These are phyloP conservation scores for Trachelus stipa DNA, from an alignment of 2,888 invertebrate species.

Conservation along the genomic window DNA sequence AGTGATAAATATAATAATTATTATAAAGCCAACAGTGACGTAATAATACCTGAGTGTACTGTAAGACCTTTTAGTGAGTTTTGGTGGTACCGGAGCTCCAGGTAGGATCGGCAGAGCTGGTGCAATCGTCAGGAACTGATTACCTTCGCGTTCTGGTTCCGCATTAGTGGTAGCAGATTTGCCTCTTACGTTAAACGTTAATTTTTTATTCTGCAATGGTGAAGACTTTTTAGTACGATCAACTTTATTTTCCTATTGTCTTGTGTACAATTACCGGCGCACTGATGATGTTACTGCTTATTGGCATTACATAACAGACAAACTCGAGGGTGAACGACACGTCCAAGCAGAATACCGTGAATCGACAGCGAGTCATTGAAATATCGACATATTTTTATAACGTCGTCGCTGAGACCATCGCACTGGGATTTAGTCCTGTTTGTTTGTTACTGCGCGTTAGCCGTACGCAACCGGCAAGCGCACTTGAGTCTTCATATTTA, in stretches of 20 bases:
- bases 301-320: constrained; percentile 62
- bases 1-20: not conserved
- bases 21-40: not conserved
- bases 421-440: constrained; percentile 20
- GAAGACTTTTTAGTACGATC: not conserved
- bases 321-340: constrained; percentile 21
- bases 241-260: not conserved
- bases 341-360: constrained; percentile 19
- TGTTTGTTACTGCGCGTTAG: constrained; percentile 44
- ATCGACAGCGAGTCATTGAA: constrained; percentile 17
- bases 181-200: constrained; percentile 49
- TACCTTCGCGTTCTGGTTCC: constrained; percentile 42
- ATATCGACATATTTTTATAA: constrained; percentile 22
- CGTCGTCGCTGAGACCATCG: constrained; percentile 5
- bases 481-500: not conserved
- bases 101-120: constrained; percentile 62
- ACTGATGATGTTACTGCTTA: constrained; percentile 52
- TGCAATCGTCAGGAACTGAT: constrained; percentile 59
- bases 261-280: constrained; percentile 36
- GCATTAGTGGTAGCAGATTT: constrained; percentile 46
- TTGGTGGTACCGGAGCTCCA: constrained; percentile 55
- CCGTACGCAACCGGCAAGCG: not conserved
- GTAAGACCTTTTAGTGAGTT: constrained; percentile 55
- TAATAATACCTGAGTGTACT: constrained; percentile 54
- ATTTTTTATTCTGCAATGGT: constrained; percentile 47